A percentile compares a stretch with the other conserved stretches of the same genome.
These are phyloP conservation scores for Antheraea assamensis DNA, from an alignment of 2,888 invertebrate genomes.

Conservation along the genomic window DNA sequence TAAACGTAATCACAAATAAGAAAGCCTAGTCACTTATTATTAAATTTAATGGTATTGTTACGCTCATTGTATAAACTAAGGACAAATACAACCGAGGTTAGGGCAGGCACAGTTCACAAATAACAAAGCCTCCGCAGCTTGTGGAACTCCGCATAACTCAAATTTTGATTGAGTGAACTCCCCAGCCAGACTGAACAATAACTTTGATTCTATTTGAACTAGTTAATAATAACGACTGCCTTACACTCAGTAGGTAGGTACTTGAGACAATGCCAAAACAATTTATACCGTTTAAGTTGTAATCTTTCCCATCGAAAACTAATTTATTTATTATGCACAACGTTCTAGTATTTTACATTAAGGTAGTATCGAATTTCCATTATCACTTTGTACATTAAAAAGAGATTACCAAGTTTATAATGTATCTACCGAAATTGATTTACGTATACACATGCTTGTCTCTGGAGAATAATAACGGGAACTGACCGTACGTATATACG, in stretches of 20 bases:
- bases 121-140: constrained; percentile 41
- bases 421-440: constrained; percentile 39
- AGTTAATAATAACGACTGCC: constrained; percentile 18
- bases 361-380: constrained; percentile 20
- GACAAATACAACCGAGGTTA: constrained; percentile 21
- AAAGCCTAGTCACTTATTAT: constrained; percentile 5
- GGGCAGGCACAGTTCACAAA: constrained; percentile 30
- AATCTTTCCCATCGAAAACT: constrained; percentile 12
- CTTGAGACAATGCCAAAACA: neutral
- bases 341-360: constrained; percentile 11
- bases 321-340: constrained; percentile 7
- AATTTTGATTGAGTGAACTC: constrained; percentile 37
- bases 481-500: constrained; percentile 34
- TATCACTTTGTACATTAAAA: constrained; percentile 22
- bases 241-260: neutral
- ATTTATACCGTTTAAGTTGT: constrained; percentile 2
- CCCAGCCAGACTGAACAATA: constrained; percentile 29
- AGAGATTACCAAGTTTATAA: constrained; percentile 32
- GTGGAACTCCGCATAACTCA: constrained; percentile 44
- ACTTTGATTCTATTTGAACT: constrained; percentile 30
- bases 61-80: constrained; percentile 19
- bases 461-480: constrained; percentile 42
- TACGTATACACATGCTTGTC: constrained; percentile 36
- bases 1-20: constrained; percentile 1
- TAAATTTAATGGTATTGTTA: constrained; percentile 11